Evolutionary conservation across 1,140 invertebrate species (phyloP), one percentile per base, ranked within the genome.

Genomic region (Cyclina sinensis): DNA sequence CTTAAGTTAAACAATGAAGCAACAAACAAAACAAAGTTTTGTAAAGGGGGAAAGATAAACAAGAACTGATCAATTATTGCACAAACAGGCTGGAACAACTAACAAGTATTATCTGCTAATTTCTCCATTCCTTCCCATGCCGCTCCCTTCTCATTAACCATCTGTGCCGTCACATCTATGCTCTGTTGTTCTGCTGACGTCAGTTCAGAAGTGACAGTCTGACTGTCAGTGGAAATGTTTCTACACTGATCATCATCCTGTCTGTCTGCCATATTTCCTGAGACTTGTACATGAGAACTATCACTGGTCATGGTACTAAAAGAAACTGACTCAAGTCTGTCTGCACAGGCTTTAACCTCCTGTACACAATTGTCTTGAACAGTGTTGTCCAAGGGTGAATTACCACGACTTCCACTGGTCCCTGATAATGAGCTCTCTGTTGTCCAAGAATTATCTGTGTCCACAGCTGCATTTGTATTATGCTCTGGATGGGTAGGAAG

Each of bases 361-460:
- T 37, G 16, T 16, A n/a, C n/a, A n/a, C n/a, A n/a, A n/a, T n/a
- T n/a, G n/a, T n/a, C n/a, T n/a, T n/a, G n/a, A n/a, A 73, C 35
- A 14, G 68, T 84, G 48, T 27, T 84, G 48, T 84, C 82, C 12
- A 84, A 43, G 18, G 82, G 82, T 18, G 82, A 84, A 27, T 54
- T 43, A 1, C 74, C 74, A 1, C 82, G n/a, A 54, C 82, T 84
- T 35, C 65, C 39, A 43, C 32, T 73, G 12, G 82, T 70, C 12
- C 39, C 82, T 21, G 82, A 84, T 12, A 51, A 16, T n/a, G 68
- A 84, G 32, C 62, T 84, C 48, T 73, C 82, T 21, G 82, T 84
- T 32, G 82, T 84, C 82, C 82, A 84, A 12, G 82, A 84, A 54
- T 74, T 74, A 59, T 65, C 62, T 0, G 57, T 68, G 24, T 73